Percentiles rank a stretch among this genome's conserved stretches.
phyloP scores from a whole-genome alignment of 2,888 invertebrate species.

The Cheilosia grossa region DNA sequence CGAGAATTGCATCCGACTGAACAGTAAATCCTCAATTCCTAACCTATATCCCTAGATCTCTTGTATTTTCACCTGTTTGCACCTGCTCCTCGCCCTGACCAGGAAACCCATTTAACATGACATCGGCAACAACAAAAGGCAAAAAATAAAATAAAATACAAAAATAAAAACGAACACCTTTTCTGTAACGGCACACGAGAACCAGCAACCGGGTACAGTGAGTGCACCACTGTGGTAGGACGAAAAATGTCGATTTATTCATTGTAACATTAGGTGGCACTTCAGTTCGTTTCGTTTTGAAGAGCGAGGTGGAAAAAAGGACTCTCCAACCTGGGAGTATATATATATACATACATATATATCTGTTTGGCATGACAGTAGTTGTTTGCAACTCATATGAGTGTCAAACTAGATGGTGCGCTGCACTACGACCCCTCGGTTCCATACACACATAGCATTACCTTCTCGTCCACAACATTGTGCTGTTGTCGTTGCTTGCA shows the following conservation, averaged over 20 bases:
- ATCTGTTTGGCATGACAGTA: conserved; percentile 51
- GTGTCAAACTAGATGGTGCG: conserved; percentile 37
- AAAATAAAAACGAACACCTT: conserved; percentile 14
- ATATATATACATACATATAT: background rate
- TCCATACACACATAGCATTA: conserved; percentile 16
- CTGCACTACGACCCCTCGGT: conserved; percentile 29
- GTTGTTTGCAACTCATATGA: conserved; percentile 64
- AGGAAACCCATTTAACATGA: conserved; percentile 41
- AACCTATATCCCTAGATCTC: conserved; percentile 69
- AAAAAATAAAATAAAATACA: no score
- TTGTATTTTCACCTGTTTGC: conserved; percentile 50
- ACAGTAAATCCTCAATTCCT: conserved; percentile 59
- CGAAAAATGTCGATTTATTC: conserved; percentile 71
- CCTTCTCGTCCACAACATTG: conserved; percentile 18
- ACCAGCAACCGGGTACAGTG: conserved; percentile 1
- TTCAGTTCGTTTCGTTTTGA: conserved; percentile 38
- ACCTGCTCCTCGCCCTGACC: conserved; percentile 31
- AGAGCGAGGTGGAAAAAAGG: conserved; percentile 20
- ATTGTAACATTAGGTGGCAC: conserved; percentile 73
- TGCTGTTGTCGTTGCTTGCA: conserved; percentile 25
- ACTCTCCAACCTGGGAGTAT: conserved; percentile 6
- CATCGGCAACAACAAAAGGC: conserved; percentile 20
- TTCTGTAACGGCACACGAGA: conserved; percentile 23
- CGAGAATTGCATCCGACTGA: conserved; percentile 68
- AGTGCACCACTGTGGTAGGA: background rate